Evolutionary conservation across 2,888 invertebrate species (phyloP), one percentile per base, ranked within the genome.

Genomic region (Drepanosiphum platanoidis): DNA sequence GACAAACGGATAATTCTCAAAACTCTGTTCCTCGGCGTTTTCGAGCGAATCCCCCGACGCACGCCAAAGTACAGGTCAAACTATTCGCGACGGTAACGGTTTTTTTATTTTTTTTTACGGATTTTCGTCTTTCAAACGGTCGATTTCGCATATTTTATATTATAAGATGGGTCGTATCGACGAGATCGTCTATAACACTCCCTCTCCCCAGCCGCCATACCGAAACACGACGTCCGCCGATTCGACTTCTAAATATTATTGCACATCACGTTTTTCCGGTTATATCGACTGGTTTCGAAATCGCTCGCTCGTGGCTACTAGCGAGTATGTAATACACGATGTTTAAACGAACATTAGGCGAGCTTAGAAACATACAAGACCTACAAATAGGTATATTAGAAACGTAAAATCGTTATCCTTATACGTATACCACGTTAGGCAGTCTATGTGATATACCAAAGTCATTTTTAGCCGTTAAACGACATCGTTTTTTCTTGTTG

Each of bases 201-300:
- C 52, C 52, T 18, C 52, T 30, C 64, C 61, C 11, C 7, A 9
- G n/a, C 61, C 61, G 61, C 5, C 61, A 11, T 13, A 27, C 30
- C 3, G 18, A 4, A 18, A 52, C 18, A 7, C 1, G 7, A 52
- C 52, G 52, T 5, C 52, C 52, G 52, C 8, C 52, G 22, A 52
- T 52, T 8, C 42, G 42, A 52, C 18, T 52, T 52, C 22, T 52
- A 52, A 52, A 52, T 52, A 42, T 42, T n/a, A 72, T 52, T 27
- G 36, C n/a, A 9, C 64, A 78, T 78, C 78, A 78, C 64, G 78
- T 78, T 78, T 78, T 78, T 78, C 78, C 64, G 78, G 78, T 78
- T 42, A 64, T 18, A 22, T 22, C 32, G 27, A 58, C 75, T 36
- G 75, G 75, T 75, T 75, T 75, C 18, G 15, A 52, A 52, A 46